Base-by-base conservation (phyloP, 2,888 invertebrate species). In the Hypselothyrea guttata region DNA sequence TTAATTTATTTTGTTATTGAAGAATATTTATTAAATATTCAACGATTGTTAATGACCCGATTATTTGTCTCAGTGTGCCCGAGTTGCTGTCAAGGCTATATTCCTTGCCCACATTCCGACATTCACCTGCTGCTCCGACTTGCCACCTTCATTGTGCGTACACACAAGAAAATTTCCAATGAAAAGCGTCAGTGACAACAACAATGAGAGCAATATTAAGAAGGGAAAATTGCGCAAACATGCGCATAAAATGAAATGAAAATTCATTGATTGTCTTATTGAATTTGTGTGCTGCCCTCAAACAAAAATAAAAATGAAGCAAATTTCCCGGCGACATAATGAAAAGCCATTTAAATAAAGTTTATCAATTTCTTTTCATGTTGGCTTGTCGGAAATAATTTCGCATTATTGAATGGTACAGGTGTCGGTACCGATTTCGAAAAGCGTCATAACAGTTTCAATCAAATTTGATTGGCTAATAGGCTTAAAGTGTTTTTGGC, bases 221-320 rank as follows among this genome's bases (percentile, higher is more conserved):
- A 51, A 52, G 40, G 48, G 34, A 15, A 59, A 61, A 72, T 67
- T 72, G 67, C 58, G 61, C 62, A 82, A 78, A 72, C 61, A 71
- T 65, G 63, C 72, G 73, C 75, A 68, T 71, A 55, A 79, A 71
- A 79, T 73, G 58, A 79, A 71, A 79, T 73, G 58, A 79, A 79
- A 78, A 79, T 57, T 64, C 78, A 83, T 76, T 79, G 76, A 78
- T 76, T 78, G 77, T 79, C 76, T 73, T 66, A 75, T 79, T 75
- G 73, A 83, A 69, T 75, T 81, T 77, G 52, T 40, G 33, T 52
- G 57, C 34, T 15, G 22, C n/a, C 16, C 54, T 41, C n/a, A n/a
- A n/a, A n/a, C n/a, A n/a, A n/a, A n/a, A n/a, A 35, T 38, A 51
- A 45, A 28, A 28, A 1, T 51, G 18, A 56, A 56, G 33, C 31